Percentiles rank a stretch among this genome's conserved stretches.
Evolutionary conservation across 2,888 invertebrate genomes (phyloP).

Genomic region (Sphaerophoria taeniata): DNA sequence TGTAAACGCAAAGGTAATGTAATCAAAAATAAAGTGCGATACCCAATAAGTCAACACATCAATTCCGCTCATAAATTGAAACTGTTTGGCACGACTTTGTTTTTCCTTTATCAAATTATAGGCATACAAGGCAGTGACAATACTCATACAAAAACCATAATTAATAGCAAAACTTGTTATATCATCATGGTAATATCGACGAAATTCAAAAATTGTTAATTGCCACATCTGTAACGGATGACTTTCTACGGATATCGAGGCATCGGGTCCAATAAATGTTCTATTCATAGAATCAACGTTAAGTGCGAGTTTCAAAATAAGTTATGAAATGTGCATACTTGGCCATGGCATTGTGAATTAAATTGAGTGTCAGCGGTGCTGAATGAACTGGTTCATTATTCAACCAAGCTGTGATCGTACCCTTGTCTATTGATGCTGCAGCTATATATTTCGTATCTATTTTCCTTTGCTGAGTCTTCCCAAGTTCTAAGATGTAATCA

Average conservation of each 20-base stretch:
- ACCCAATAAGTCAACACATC: conserved; percentile 89
- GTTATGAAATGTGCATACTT: conserved; percentile 76
- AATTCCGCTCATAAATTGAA: conserved; percentile 91
- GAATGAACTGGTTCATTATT: no score
- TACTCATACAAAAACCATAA: conserved; percentile 88
- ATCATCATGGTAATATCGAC: conserved; percentile 80
- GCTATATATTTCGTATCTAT: conserved; percentile 83
- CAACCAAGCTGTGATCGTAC: no score
- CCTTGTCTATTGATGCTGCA: no score
- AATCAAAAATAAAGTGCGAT: conserved; percentile 85
- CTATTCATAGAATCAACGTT: conserved; percentile 49
- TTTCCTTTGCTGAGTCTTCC: conserved; percentile 80
- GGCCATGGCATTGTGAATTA: conserved; percentile 86
- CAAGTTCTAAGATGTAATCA: conserved; percentile 77
- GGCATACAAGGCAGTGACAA: conserved; percentile 79
- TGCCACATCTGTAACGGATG: no score
- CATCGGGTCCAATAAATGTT: conserved; percentile 71
- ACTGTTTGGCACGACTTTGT: conserved; percentile 88
- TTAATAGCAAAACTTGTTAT: conserved; percentile 88
- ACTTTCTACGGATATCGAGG: no score
- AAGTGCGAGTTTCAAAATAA: neutral
- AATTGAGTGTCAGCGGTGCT: conserved; percentile 83
- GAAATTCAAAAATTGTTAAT: no score
- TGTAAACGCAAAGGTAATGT: conserved; percentile 86
- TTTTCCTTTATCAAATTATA: conserved; percentile 87